A percentile compares a stretch with the other conserved stretches of the same genome.
phyloP scores from a whole-genome alignment of 1,140 invertebrate species.

The Tetramorium simillimum region DNA sequence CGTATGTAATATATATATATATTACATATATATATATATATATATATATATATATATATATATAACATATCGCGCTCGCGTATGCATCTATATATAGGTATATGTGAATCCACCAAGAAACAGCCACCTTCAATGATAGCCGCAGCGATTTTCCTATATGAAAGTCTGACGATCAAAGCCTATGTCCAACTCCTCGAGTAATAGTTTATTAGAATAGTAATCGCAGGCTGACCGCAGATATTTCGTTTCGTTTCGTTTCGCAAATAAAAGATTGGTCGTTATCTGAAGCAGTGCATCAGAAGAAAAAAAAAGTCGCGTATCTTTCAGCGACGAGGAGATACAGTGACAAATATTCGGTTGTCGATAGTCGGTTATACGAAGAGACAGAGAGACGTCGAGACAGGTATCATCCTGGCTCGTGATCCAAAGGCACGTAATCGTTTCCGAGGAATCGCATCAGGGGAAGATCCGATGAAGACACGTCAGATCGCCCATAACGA shows the following conservation, averaged over 20 bases:
- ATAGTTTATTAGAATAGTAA: conserved; percentile 27
- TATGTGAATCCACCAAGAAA: conserved; percentile 7
- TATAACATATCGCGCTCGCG: neutral
- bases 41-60: neutral
- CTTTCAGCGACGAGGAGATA: neutral
- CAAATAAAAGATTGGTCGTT: neutral
- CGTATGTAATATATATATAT: no score
- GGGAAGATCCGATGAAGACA: conserved; percentile 71
- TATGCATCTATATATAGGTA: neutral
- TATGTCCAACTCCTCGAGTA: conserved; percentile 15
- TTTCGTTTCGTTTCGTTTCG: neutral
- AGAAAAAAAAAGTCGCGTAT: neutral
- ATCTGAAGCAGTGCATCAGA: neutral
- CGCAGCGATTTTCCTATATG: conserved; percentile 10
- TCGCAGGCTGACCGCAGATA: neutral
- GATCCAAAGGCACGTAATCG: conserved; percentile 66
- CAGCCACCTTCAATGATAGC: neutral
- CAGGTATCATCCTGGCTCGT: conserved; percentile 20
- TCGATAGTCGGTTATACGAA: neutral
- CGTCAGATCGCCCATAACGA: conserved; percentile 72
- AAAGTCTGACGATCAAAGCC: neutral
- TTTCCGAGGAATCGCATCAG: conserved; percentile 69
- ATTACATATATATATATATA: neutral
- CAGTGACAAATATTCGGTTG: conserved; percentile 30
- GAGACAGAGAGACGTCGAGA: conserved; percentile 8